phyloP scores from a whole-genome alignment of 2,113 vertebrate species.

The Cyanoliseus patagonus region DNA sequence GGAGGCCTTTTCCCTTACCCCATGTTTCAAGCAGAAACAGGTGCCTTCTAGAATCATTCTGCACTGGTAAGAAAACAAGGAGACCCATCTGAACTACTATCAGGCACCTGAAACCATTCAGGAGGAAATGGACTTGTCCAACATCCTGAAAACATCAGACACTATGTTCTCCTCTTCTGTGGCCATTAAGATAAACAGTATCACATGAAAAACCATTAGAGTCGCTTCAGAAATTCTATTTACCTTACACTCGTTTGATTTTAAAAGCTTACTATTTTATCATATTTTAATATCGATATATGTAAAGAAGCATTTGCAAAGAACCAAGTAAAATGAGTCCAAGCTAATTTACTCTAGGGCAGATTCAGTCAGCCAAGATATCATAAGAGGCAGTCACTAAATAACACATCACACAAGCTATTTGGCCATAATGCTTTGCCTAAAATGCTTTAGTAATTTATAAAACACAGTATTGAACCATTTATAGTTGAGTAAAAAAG shows the following conservation, averaged over 20 bases:
- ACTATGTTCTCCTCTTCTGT: not conserved
- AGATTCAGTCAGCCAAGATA: conserved; percentile 36
- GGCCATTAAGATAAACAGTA: not conserved
- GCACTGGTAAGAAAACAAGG: conserved; percentile 28
- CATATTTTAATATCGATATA: conserved; percentile 42
- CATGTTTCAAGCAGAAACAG: not conserved
- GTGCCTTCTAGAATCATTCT: not conserved
- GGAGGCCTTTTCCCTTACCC: not conserved
- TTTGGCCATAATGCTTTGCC: not conserved
- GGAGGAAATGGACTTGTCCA: conserved; percentile 20
- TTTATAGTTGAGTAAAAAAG: conserved; percentile 19
- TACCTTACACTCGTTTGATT: conserved; percentile 42
- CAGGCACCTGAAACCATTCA: not conserved
- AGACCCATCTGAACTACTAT: conserved; percentile 27
- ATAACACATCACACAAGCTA: conserved; percentile 13
- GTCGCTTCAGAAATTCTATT: conserved; percentile 2
- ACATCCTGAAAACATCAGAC: not conserved
- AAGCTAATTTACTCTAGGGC: conserved; percentile 10
- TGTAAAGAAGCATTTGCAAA: conserved; percentile 47
- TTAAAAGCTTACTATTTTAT: conserved; percentile 57
- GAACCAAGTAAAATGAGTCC: conserved; percentile 42
- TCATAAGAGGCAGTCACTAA: not conserved
- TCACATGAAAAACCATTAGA: not conserved
- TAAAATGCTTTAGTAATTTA: conserved; percentile 46
- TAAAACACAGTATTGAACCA: conserved; percentile 13